Evolutionary conservation across 2,888 invertebrate species (phyloP).

Genomic region (Thymelicus lineola): DNA sequence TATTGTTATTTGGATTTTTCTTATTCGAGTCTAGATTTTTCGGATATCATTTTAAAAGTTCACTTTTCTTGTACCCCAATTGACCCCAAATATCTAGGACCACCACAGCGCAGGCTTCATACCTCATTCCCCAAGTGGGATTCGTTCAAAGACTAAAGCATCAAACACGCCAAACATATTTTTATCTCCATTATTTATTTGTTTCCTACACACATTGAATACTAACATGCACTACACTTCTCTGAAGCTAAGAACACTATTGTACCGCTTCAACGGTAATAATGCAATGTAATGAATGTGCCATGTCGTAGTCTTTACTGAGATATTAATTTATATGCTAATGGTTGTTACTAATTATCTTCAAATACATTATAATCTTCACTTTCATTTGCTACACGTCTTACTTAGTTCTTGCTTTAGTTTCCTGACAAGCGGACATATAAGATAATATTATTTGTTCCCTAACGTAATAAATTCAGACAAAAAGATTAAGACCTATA

Average conservation of each 20-base stretch:
- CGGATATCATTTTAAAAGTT: no score
- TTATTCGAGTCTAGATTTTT: no score
- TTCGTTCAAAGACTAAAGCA: no score
- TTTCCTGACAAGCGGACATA: constrained; percentile 20
- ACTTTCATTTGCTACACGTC: constrained; percentile 17
- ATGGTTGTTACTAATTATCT: constrained; percentile 30
- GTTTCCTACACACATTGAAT: neutral
- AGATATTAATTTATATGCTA: constrained; percentile 27
- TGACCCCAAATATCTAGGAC: no score
- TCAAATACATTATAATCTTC: constrained; percentile 25
- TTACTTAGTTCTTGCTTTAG: constrained; percentile 19
- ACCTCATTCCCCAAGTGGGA: no score
- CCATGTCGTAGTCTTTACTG: constrained; percentile 9
- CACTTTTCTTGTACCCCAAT: no score
- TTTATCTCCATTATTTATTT: constrained; percentile 1
- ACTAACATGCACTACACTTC: constrained; percentile 17
- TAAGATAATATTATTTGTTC: neutral
- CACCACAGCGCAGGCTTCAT: no score
- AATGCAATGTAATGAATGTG: constrained; percentile 11
- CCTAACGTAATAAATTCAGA: neutral
- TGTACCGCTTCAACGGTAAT: neutral
- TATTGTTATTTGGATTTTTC: no score
- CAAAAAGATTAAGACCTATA: neutral
- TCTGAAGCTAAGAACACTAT: constrained; percentile 12
- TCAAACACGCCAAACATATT: neutral